Percentiles rank a stretch among this genome's conserved stretches.
phyloP scores from a whole-genome alignment of 2,113 vertebrate species.

The Trematocara marginatum region DNA sequence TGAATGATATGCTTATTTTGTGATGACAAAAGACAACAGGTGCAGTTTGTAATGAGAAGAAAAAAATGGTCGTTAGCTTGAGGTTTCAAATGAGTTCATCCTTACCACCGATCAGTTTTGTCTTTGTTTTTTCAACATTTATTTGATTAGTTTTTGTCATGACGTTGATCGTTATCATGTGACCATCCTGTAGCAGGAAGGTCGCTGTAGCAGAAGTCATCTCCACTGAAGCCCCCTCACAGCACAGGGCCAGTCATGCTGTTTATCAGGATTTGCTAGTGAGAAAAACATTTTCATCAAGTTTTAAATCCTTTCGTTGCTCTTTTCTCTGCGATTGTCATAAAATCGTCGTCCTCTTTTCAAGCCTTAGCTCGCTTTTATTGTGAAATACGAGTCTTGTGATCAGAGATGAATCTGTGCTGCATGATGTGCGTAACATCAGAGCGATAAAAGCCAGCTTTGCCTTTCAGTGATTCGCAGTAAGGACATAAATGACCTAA shows the following conservation, averaged over 20 bases:
- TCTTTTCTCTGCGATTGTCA: neutral
- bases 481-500: neutral
- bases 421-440: neutral
- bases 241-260: neutral
- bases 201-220: conserved; percentile 33
- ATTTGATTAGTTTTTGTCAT: neutral
- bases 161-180: neutral
- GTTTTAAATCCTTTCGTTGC: neutral
- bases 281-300: neutral
- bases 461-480: neutral
- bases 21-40: conserved; percentile 71
- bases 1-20: conserved; percentile 72
- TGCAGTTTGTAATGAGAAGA: conserved; percentile 53
- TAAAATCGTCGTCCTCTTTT: neutral
- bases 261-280: neutral
- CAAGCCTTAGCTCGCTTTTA: neutral
- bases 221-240: neutral
- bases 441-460: neutral
- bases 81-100: neutral
- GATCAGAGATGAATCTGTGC: neutral
- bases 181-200: conserved; percentile 16
- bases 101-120: neutral
- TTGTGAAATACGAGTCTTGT: neutral
- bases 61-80: neutral
- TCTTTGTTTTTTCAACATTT: neutral